phyloP scores from a whole-genome alignment of 2,888 invertebrate genomes.

The Coelinius sp. region DNA sequence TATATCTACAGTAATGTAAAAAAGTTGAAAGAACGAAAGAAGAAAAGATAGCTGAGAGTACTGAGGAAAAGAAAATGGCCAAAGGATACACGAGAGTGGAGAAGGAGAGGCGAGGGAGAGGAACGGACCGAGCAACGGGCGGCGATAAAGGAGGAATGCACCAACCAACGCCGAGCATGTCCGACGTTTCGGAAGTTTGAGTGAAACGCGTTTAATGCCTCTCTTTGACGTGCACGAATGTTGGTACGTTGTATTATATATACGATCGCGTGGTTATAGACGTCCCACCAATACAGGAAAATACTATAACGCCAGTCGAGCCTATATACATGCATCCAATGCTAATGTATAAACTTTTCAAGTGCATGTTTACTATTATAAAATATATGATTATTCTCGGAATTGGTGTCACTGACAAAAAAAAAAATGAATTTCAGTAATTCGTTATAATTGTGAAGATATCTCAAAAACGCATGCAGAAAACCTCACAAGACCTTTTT shows the following conservation, averaged over 20 bases:
- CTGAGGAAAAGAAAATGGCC: conserved; percentile 11
- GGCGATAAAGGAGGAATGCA: conserved; percentile 45
- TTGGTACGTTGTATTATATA: conserved; percentile 30
- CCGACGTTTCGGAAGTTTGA: conserved; percentile 47
- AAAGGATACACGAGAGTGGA: conserved; percentile 3
- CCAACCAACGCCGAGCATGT: conserved; percentile 40
- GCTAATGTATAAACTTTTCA: conserved; percentile 13
- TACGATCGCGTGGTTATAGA: conserved; percentile 36
- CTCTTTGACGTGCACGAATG: conserved; percentile 48
- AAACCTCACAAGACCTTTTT: no score
- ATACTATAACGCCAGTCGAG: not conserved
- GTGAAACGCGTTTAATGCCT: conserved; percentile 46
- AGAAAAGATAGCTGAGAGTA: conserved; percentile 20
- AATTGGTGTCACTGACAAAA: not conserved
- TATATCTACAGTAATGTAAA: not conserved
- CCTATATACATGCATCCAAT: conserved; percentile 15
- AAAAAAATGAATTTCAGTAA: no score
- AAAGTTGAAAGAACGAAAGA: conserved; percentile 27
- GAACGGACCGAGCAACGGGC: conserved; percentile 16
- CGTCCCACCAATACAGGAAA: conserved; percentile 29
- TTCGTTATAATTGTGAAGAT: no score
- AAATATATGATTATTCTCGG: not conserved
- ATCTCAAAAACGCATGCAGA: no score
- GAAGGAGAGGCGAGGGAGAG: not conserved
- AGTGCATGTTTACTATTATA: not conserved